A percentile compares a stretch with the other conserved stretches of the same genome.
phyloP scores from a whole-genome alignment of 1,140 invertebrate genomes.

The Halyomorpha halys region DNA sequence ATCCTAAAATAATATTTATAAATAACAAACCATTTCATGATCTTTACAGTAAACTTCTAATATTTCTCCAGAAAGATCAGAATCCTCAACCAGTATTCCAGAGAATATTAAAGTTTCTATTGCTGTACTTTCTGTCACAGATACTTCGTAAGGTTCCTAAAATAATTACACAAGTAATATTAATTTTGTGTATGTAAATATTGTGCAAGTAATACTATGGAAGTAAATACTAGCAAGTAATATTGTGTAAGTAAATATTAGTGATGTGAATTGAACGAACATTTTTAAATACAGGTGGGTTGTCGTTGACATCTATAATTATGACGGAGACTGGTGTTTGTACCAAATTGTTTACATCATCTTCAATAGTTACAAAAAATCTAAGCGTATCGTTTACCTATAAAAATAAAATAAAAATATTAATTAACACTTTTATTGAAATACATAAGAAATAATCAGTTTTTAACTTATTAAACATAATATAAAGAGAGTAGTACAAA shows the following conservation, averaged over 20 bases:
- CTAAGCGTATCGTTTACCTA: constrained; percentile 62
- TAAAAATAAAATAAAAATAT: constrained; percentile 34
- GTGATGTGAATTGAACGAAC: too few species aligned
- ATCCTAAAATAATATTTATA: too few species aligned
- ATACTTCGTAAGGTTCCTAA: constrained; percentile 66
- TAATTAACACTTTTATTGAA: neutral
- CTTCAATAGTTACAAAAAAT: constrained; percentile 65
- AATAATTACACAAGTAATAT: neutral
- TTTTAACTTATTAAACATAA: neutral
- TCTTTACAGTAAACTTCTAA: constrained; percentile 62
- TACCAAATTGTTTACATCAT: constrained; percentile 69
- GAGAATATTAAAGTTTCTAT: constrained; percentile 62
- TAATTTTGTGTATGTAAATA: too few species aligned
- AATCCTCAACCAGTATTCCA: constrained; percentile 61
- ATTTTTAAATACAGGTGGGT: constrained; percentile 68
- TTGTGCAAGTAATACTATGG: too few species aligned
- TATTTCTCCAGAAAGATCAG: constrained; percentile 65
- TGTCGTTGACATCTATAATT: constrained; percentile 80
- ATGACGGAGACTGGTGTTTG: constrained; percentile 68
- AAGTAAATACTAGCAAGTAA: too few species aligned
- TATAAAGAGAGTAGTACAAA: too few species aligned
- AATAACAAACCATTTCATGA: constrained; percentile 39
- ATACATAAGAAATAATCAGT: too few species aligned
- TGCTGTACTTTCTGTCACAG: constrained; percentile 63
- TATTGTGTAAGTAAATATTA: too few species aligned